phyloP scores from a whole-genome alignment of 1,140 invertebrate genomes.

The Sycophila sp. region DNA sequence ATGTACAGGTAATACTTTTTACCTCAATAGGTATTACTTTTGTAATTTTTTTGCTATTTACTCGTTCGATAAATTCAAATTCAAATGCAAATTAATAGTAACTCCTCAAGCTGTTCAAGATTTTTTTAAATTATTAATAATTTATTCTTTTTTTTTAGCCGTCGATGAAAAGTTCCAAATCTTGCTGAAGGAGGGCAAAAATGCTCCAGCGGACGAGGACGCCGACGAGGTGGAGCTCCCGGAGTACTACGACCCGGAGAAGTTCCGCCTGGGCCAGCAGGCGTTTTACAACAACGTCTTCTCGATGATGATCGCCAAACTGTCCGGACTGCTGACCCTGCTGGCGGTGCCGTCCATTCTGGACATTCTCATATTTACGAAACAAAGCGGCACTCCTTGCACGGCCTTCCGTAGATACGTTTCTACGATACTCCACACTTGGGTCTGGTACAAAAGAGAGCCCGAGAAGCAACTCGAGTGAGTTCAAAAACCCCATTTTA shows the following conservation, averaged over 20 bases:
- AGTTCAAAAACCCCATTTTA: constrained; percentile 47
- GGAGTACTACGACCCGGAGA: constrained; percentile 55
- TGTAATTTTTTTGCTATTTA: no score
- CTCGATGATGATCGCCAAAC: constrained; percentile 73
- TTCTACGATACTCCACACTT: constrained; percentile 72
- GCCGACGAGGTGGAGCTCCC: constrained; percentile 48
- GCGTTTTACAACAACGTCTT: constrained; percentile 76
- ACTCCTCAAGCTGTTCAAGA: no score
- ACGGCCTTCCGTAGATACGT: constrained; percentile 82
- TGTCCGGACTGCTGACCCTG: constrained; percentile 74
- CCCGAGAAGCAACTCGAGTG: constrained; percentile 68
- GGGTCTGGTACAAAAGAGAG: constrained; percentile 78
- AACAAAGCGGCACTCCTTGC: constrained; percentile 72
- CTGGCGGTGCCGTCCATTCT: constrained; percentile 77
- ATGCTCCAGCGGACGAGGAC: constrained; percentile 45
- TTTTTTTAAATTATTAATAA: no score
- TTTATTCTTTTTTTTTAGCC: constrained; percentile 40
- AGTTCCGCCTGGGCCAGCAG: constrained; percentile 71
- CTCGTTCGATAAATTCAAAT: no score
- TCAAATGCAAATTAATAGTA: no score
- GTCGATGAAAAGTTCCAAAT: constrained; percentile 46
- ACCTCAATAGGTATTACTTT: no score
- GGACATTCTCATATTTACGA: constrained; percentile 73
- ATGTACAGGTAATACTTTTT: no score
- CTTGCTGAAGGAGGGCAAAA: constrained; percentile 51